Percentiles rank a stretch among this genome's conserved stretches.
Evolutionary conservation across 1,140 invertebrate species (phyloP).

Genomic region (Camponotus floridanus): DNA sequence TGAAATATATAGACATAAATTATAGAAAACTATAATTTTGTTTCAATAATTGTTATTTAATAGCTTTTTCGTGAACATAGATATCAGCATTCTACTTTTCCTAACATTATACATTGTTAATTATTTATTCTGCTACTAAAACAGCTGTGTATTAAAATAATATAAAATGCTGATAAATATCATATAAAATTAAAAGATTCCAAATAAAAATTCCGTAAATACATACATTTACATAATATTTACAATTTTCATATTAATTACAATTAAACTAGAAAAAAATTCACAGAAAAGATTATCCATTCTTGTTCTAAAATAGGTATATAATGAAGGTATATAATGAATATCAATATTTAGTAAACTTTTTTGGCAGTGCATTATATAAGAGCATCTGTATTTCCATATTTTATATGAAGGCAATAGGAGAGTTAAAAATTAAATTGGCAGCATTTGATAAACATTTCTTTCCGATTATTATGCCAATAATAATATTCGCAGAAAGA

Average conservation of each 20-base stretch:
- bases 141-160: conserved; percentile 46
- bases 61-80: not conserved
- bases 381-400: conserved; percentile 38
- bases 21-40: conserved; percentile 4
- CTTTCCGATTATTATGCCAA: conserved; percentile 24
- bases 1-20: conserved; percentile 1
- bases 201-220: conserved; percentile 30
- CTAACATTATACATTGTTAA: conserved; percentile 31
- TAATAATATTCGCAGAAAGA: conserved; percentile 22
- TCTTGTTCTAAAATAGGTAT: conserved; percentile 31
- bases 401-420: conserved; percentile 31
- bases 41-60: not conserved
- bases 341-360: conserved; percentile 55
- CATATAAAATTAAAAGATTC: not conserved
- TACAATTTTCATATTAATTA: not conserved
- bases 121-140: conserved; percentile 47
- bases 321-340: conserved; percentile 37
- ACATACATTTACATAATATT: conserved; percentile 34
- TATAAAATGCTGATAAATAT: conserved; percentile 14
- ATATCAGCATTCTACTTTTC: conserved; percentile 63
- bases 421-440: conserved; percentile 51
- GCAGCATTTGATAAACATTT: conserved; percentile 51
- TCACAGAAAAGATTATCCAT: conserved; percentile 8
- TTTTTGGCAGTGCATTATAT: conserved; percentile 64
- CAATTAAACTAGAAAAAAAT: not conserved